Conservation (phyloP, 2,113 vertebrate genomes). For the Centropus unirufus region DNA sequence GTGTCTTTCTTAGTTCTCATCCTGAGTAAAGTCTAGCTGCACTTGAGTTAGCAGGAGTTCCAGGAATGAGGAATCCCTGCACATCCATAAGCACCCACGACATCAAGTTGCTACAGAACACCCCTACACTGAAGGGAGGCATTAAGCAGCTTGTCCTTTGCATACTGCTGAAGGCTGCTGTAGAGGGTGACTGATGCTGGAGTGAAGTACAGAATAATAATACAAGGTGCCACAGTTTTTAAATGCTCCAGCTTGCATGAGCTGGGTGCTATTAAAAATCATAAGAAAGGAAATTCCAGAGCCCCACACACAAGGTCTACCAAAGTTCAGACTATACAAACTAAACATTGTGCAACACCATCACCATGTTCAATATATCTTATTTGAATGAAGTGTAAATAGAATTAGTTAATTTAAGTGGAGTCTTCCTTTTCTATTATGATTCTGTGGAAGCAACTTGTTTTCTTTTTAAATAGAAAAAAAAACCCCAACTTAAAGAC, state of each 20-base stretch:
- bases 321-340: background rate
- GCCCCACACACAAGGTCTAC: background rate
- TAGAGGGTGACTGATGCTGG: background rate
- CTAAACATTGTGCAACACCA: conserved; percentile 16
- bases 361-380: background rate
- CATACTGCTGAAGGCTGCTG: background rate
- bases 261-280: background rate
- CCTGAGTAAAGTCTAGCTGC: background rate
- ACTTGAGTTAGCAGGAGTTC: background rate
- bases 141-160: background rate
- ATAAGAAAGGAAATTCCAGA: background rate
- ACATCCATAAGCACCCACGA: background rate
- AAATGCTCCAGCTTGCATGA: background rate
- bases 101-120: fast-evolving
- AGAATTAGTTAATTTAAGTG: background rate
- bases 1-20: background rate
- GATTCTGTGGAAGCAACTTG: background rate
- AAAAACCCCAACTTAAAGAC: background rate
- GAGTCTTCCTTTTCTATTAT: background rate
- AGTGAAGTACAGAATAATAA: background rate
- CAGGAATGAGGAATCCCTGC: background rate
- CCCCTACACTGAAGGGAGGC: background rate
- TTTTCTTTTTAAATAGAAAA: conserved; percentile 10
- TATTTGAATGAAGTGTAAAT: background rate
- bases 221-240: background rate